Conservation (phyloP, 2,797 vertebrate species). For the Chaetophractus vellerosus region DNA sequence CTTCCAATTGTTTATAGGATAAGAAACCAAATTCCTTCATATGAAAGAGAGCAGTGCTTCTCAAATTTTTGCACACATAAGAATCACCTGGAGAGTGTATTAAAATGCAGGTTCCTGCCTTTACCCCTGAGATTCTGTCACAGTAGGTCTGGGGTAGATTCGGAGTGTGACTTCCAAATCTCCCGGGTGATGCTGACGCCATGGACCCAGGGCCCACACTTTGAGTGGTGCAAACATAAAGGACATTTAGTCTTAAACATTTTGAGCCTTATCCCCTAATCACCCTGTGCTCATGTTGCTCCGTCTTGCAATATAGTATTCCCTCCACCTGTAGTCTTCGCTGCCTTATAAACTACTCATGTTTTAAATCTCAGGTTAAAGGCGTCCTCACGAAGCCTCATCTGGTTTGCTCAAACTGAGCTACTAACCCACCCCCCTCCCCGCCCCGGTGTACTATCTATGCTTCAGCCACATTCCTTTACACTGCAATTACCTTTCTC, state of each 20-base stretch:
- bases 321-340: background rate
- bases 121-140: background rate
- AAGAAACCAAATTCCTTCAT: background rate
- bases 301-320: background rate
- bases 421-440: no score
- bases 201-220: background rate
- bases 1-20: background rate
- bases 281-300: no score
- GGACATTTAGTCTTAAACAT: background rate
- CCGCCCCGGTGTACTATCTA: rapidly evolving
- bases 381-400: background rate
- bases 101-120: background rate
- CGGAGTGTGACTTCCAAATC: background rate
- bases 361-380: background rate
- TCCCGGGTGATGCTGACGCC: background rate
- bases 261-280: background rate
- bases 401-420: background rate
- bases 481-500: background rate
- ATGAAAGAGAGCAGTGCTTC: background rate
- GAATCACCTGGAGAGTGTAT: background rate
- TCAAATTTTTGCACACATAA: background rate
- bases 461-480: no score
- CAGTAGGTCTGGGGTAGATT: background rate
- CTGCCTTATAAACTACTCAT: background rate
- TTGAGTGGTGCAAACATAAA: background rate